Evolutionary conservation across 2,113 vertebrate genomes (phyloP), one percentile per base, ranked within the genome.

Genomic region (human): DNA sequence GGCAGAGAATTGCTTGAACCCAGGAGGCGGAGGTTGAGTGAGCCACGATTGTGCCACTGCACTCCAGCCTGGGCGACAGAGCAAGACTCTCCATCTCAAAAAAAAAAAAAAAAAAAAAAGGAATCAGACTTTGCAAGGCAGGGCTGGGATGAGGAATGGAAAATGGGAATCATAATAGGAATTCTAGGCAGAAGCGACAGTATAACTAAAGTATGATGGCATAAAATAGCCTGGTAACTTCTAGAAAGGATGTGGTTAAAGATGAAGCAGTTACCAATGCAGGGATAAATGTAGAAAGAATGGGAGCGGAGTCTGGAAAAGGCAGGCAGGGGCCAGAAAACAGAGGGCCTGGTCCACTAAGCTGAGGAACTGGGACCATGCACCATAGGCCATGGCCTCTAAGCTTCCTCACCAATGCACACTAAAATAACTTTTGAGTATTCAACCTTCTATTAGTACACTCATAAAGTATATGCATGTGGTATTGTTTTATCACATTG

Each of bases 201-300:
- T 1, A 0, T 23, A 27, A 83, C 8, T 2, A 6, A 22, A n/a
- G 25, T 30, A 48, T 1, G 68, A 92, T 5, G 50, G 3, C 48
- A 30, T 17, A 4, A n/a, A 75, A 38, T 3, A 45, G 55, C 64
- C 73, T 38, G 11, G 55, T 40, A 48, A 16, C 45, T 22, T 12
- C 57, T 20, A 48, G n/a, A 30, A 57, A 59, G 14, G 22, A 64
- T 38, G 48, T 30, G 40, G 32, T 17, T 82, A 22, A 72, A n/a
- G 0, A 27, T 1, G 32, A 38, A 40, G 59, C 5, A 13, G 32
- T 17, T 11, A 32, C 8, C 5, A 30, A 72, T 0, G 8, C 8
- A 12, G 30, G 35, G 27, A 72, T 11, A 83, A 40, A 40, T 0
- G 2, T 11, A 32, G 61, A 84, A 78, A 38, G 50, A 22, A 35